Base-by-base conservation (phyloP, 2,888 invertebrate species). In the Lacanobia oleracea region DNA sequence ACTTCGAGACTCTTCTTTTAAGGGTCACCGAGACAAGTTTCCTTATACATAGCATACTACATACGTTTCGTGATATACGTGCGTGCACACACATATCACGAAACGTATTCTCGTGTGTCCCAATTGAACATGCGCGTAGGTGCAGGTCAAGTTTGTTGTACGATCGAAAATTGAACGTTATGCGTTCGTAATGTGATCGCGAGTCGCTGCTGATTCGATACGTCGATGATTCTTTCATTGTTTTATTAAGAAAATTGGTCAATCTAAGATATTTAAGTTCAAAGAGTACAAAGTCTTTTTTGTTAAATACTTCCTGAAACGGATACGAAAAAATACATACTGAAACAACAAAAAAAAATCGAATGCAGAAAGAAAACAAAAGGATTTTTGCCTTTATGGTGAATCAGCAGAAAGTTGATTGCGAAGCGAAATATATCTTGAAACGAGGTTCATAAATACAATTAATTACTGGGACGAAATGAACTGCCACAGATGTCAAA, bases 1-100 rank as follows among this genome's bases (percentile, higher is more conserved):
- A 67, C 23, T 40, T 43, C 18, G 33, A 67, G n/a, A 54, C 9
- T 1, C 14, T 48, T 40, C 14, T 40, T 21, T 18, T 10, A 64
- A 21, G 48, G 48, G 33, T 27, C 23, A 57, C 37, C n/a, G 50
- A 45, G 37, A 45, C 60, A 27, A 69, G 75, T 64, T 54, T 57
- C n/a, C 51, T 61, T 69, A 53, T 21, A 71, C 67, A 53, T 66
- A 37, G 48, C 37, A 60, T n/a, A 40, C 40, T 21, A 53, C 33
- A 57, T 57, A 57, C 54, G 54, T 50, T 23, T 51, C 48, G 37
- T 43, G 61, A 37, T 62, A 60, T 63, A 65, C 73, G 82, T 66
- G 74, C 62, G 82, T 66, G 74, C 62, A 73, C 48, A 68, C 82
- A 66, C 50, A 78, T n/a, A n/a, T n/a, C n/a, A n/a, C n/a, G n/a